A percentile compares a stretch with the other conserved stretches of the same genome.
Conservation (phyloP, 2,113 vertebrate species). For the Salminus brasiliensis region DNA sequence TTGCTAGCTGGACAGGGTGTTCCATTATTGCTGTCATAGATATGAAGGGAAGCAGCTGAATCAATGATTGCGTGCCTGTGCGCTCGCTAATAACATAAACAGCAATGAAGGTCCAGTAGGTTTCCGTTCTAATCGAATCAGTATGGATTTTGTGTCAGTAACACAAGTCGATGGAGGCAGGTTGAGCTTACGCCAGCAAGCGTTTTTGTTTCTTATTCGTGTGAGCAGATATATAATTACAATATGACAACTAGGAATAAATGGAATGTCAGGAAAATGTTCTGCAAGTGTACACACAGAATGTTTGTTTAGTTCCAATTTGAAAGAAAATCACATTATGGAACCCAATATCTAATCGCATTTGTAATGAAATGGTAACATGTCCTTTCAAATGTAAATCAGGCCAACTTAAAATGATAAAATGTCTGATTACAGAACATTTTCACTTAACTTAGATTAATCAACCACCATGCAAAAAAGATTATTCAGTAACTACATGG, state of each 20-base stretch:
- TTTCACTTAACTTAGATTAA: no score
- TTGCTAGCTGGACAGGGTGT: not conserved
- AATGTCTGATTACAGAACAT: no score
- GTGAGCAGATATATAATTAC: constrained; percentile 6
- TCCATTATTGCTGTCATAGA: constrained; percentile 9
- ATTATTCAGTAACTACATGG: no score
- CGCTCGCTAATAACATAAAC: constrained; percentile 8
- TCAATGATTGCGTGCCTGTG: not conserved
- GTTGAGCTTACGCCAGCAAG: not conserved
- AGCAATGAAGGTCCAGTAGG: not conserved
- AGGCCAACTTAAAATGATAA: no score
- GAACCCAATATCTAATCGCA: not conserved
- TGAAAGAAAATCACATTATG: no score
- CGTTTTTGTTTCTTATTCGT: not conserved
- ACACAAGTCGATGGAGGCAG: constrained; percentile 1
- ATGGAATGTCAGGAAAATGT: not conserved
- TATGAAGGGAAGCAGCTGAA: constrained; percentile 5
- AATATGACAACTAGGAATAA: not conserved
- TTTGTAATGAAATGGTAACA: no score
- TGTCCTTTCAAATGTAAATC: no score
- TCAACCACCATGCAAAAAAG: no score
- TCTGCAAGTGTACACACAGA: no score
- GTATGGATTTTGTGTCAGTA: constrained; percentile 3
- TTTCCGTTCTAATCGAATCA: constrained; percentile 16
- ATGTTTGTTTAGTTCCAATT: not conserved